Evolutionary conservation across 2,113 vertebrate species (phyloP), one percentile per base, ranked within the genome.

Genomic region (Cryptomyrus ogoouensis): DNA sequence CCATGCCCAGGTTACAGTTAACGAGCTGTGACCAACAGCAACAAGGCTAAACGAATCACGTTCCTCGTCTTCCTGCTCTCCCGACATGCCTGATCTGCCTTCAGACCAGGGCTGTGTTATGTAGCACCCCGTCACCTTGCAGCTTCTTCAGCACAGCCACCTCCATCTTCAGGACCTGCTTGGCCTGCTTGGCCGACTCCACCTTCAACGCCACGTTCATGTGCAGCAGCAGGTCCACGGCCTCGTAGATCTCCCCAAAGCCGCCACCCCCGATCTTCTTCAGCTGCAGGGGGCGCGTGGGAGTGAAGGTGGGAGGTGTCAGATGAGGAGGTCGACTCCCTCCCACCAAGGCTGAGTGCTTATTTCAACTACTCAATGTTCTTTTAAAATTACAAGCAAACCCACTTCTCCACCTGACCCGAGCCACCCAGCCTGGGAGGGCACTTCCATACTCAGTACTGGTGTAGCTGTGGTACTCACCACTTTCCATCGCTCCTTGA

Each of bases 151-250:
- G 95, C 80, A 99, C 98, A 0, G 98, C 98, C 94, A 99, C 98
- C 95, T 99, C 98, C 98, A 99, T 99, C 96, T 99, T 99, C 92
- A 99, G 97, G 90, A 99, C 98, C 93, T 99, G 98, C 91, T 99
- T 99, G 91, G 98, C 98, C 92, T 99, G 98, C 96, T 98, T 98
- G 86, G 98, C 98, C 12, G 98, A 99, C 93, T 99, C 98, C 93
- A 99, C 98, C 94, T 99, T 99, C 94, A 99, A 95, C 62, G 98
- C 98, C 94, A 99, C 97, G 3, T 98, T 99, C 95, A 99, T 98
- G 91, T 97, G 96, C 9, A 98, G 99, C 95, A 99, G 96, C 91
- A 98, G 95, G 94, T 99, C 98, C 95, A 99, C 95, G 0, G 98
- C 98, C 93, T 99, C 98, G 3, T 99, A 99, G 95, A 99, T 99